Evolutionary conservation across 1,140 invertebrate species (phyloP).

Genomic region (Meloidogyne floridensis): DNA sequence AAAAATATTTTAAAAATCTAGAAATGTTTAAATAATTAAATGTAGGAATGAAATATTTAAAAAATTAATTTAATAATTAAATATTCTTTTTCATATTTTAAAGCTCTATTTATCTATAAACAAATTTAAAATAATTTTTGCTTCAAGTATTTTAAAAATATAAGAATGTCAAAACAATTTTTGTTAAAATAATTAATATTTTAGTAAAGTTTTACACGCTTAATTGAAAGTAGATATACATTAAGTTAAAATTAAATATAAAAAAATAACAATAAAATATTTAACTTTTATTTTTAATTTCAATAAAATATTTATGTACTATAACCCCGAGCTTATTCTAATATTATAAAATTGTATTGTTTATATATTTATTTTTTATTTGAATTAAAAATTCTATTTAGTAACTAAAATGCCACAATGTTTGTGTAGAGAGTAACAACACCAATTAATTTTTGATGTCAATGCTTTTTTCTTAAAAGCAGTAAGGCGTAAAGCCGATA

Average conservation of each 20-base stretch:
- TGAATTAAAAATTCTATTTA: too few species aligned
- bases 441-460: neutral
- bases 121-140: neutral
- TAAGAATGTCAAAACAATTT: slow-evolving; percentile 9
- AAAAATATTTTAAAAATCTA: neutral
- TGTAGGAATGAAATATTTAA: neutral
- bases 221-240: neutral
- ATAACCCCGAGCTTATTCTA: too few species aligned
- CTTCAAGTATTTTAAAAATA: neutral
- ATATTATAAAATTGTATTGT: too few species aligned
- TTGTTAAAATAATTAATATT: neutral
- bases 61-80: neutral
- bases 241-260: neutral
- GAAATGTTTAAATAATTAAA: neutral
- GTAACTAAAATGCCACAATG: too few species aligned
- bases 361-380: too few species aligned
- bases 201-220: neutral
- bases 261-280: neutral
- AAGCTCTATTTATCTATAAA: too few species aligned
- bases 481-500: slow-evolving; percentile 6
- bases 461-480: neutral
- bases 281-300: too few species aligned
- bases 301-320: too few species aligned
- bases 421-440: neutral
- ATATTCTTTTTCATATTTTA: too few species aligned